These are phyloP conservation scores for Tetramorium simillimum DNA, from an alignment of 1,140 invertebrate genomes.

Conservation along the genomic window DNA sequence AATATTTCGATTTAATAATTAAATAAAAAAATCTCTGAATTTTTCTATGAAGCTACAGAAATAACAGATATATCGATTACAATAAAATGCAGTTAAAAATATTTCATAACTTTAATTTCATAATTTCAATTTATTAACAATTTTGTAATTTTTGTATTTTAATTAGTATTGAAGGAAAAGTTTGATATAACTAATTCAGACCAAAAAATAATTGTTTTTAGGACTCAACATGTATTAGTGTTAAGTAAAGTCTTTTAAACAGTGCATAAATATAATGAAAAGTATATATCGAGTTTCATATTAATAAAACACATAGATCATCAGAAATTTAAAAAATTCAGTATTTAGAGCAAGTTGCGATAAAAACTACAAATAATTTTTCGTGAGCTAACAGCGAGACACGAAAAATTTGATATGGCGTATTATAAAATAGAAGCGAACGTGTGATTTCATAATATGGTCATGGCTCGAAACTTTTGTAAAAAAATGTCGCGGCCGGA, in stretches of 20 bases:
- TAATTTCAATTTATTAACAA: not conserved
- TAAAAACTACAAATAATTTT: not conserved
- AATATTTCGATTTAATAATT: slow-evolving; percentile 12
- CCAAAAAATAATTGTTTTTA: not conserved
- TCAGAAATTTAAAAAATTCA: not conserved
- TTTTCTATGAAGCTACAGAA: not conserved
- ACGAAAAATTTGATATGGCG: not conserved
- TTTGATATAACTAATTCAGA: no score
- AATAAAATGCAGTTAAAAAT: not conserved
- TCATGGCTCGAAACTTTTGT: not conserved
- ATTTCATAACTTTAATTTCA: not conserved
- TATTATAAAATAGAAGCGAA: slow-evolving; percentile 6
- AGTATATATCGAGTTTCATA: not conserved
- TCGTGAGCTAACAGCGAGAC: not conserved
- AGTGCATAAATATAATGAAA: not conserved
- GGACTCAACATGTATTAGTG: not conserved
- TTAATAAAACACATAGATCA: not conserved
- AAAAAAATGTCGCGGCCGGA: slow-evolving; percentile 2
- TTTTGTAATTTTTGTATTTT: not conserved
- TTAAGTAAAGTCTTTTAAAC: not conserved
- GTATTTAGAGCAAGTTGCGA: not conserved
- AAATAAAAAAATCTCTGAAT: not conserved
- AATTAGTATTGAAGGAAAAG: not conserved
- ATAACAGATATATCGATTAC: not conserved
- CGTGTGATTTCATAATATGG: slow-evolving; percentile 13